Conservation (phyloP, 2,113 vertebrate genomes). For the Cyprinus carpio region DNA sequence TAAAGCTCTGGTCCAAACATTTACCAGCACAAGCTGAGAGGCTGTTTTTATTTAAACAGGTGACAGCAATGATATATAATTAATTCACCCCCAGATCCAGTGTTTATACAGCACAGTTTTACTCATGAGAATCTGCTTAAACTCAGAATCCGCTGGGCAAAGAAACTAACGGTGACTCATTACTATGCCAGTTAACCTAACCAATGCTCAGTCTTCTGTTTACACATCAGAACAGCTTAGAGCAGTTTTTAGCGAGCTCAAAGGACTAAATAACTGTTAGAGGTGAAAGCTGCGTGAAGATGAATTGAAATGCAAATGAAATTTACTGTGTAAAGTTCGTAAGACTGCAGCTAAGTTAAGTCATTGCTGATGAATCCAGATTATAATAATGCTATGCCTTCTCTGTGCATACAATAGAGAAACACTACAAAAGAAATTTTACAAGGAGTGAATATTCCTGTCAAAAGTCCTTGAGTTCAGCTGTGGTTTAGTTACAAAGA, state of each 20-base stretch:
- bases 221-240: slow-evolving; percentile 27
- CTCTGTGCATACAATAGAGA: background rate
- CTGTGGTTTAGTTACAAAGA: slow-evolving; percentile 36
- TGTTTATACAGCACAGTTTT: slow-evolving; percentile 34
- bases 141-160: slow-evolving; percentile 28
- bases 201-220: slow-evolving; percentile 30
- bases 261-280: background rate
- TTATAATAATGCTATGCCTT: background rate
- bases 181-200: slow-evolving; percentile 42
- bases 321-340: background rate
- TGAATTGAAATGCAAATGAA: slow-evolving; percentile 15
- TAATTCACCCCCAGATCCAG: slow-evolving; percentile 43
- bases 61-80: slow-evolving; percentile 47
- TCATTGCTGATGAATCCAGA: background rate
- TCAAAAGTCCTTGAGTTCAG: slow-evolving; percentile 33
- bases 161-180: slow-evolving; percentile 29
- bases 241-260: background rate
- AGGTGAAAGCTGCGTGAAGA: background rate
- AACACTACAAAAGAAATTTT: background rate
- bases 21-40: slow-evolving; percentile 12
- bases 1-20: slow-evolving; percentile 39
- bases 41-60: slow-evolving; percentile 29
- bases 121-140: slow-evolving; percentile 32
- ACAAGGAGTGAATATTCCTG: slow-evolving; percentile 32
- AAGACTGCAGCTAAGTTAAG: background rate